Base-by-base conservation (phyloP, 2,797 vertebrate species). In the Pterois miles region DNA sequence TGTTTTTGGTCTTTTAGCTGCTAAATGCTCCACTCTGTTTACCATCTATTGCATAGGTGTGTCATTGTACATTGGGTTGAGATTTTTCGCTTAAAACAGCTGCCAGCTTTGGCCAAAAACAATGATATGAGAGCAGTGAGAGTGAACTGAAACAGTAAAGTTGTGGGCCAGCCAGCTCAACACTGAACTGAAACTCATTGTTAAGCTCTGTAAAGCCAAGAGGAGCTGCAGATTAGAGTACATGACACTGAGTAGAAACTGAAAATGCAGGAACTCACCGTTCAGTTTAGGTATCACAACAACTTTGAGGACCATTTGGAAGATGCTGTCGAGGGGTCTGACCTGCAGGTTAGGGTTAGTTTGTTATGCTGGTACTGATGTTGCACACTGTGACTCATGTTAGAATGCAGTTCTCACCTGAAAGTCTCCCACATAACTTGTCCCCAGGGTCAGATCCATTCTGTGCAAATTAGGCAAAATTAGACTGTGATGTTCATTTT, bases 361-460 rank as follows among this genome's bases (percentile, higher is more conserved):
- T 52, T 5, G 34, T 57, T 6, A 16, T 18, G 50, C 52, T 56
- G 16, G 34, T 50, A 6, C 23, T 65, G 53, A 58, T 20, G 12
- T 7, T 29, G 3, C 40, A 59, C 12, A n/a, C 33, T 58, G 65
- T 57, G 59, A 58, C 18, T 66, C 2, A 1, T 71, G 38, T 69
- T 34, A 46, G 46, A 69, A 60, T 0, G 9, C 23, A 25, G 38
- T 29, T 57, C 83, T 84, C 82, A 96, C 95, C 93, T 92, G 80
- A 82, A 96, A 95, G 0, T 89, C 80, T 77, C 95, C 95, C 25
- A 96, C 94, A 5, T 94, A 43, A 62, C 93, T 95, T 8, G 76
- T 91, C 65, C 6, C 73, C 78, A 96, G 63, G 60, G 91, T 90
- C 90, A 95, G 76, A 62, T 64, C 65, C 78, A 95, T 65, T 77